These are phyloP conservation scores for Catharus fuscescens DNA, from an alignment of 2,113 vertebrate species.

Conservation along the genomic window DNA sequence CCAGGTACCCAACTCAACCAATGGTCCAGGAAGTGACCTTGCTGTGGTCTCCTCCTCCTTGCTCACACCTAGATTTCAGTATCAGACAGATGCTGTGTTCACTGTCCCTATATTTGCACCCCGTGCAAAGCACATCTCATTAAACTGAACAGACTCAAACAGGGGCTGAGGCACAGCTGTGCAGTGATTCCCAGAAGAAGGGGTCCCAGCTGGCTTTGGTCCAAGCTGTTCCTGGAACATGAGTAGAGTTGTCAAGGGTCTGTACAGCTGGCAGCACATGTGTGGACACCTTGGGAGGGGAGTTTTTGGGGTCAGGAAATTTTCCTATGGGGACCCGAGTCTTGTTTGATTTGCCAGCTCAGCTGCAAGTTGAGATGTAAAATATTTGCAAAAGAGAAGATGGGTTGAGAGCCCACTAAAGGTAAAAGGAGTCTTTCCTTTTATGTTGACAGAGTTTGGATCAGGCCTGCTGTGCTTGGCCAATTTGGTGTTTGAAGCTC, in stretches of 20 bases:
- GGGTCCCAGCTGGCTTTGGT: neutral
- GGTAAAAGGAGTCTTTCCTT: neutral
- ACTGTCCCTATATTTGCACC: accelerated
- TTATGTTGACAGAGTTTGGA: neutral
- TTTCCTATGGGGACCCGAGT: neutral
- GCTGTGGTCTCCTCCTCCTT: neutral
- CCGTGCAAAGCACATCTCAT: neutral
- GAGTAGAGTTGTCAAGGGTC: neutral
- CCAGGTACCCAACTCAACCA: neutral
- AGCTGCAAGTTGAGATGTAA: neutral
- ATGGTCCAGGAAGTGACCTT: neutral
- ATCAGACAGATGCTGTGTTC: neutral
- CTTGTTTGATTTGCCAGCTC: neutral
- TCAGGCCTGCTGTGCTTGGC: neutral
- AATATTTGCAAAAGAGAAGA: neutral
- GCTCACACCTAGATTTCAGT: neutral
- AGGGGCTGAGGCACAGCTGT: neutral
- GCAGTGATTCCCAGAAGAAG: neutral
- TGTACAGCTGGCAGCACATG: neutral
- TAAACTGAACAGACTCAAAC: too few relatives aligned
- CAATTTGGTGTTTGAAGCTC: neutral
- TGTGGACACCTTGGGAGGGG: neutral
- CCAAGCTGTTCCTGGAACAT: neutral
- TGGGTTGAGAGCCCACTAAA: neutral
- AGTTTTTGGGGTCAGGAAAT: neutral